phyloP scores from a whole-genome alignment of 1,140 invertebrate genomes.

The Dysdera silvatica region DNA sequence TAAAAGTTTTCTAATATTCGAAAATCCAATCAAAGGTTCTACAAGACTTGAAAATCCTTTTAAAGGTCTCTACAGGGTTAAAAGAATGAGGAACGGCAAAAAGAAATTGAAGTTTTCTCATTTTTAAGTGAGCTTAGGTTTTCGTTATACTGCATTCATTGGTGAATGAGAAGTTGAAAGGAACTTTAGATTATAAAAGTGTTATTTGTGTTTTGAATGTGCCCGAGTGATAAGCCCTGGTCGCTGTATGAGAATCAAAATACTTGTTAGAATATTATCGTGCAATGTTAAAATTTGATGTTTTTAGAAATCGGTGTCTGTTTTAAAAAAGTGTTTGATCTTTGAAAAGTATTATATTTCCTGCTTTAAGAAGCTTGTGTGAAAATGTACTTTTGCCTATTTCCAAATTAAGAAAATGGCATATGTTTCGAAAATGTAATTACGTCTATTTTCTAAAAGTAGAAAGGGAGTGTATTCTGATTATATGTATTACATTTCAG shows the following conservation, averaged over 20 bases:
- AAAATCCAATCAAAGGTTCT: not conserved
- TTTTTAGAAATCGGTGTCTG: not conserved
- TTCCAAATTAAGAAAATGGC: too few species aligned
- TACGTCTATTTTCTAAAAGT: too few species aligned
- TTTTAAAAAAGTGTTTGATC: not conserved
- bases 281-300: not conserved
- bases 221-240: not conserved
- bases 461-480: too few species aligned
- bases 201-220: not conserved
- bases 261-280: not conserved
- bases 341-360: not conserved
- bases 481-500: too few species aligned
- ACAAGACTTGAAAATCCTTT: not conserved
- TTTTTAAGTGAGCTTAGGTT: not conserved
- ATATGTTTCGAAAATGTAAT: too few species aligned
- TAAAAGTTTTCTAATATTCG: not conserved
- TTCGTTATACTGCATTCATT: not conserved
- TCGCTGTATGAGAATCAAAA: not conserved
- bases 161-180: not conserved
- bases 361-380: not conserved
- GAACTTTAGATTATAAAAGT: slow-evolving; percentile 1
- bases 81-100: not conserved
- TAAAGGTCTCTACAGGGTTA: not conserved
- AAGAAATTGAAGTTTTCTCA: not conserved
- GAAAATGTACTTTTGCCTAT: too few species aligned